These are phyloP conservation scores for Drosophila formosana DNA, from an alignment of 2,888 invertebrate genomes.

Conservation along the genomic window DNA sequence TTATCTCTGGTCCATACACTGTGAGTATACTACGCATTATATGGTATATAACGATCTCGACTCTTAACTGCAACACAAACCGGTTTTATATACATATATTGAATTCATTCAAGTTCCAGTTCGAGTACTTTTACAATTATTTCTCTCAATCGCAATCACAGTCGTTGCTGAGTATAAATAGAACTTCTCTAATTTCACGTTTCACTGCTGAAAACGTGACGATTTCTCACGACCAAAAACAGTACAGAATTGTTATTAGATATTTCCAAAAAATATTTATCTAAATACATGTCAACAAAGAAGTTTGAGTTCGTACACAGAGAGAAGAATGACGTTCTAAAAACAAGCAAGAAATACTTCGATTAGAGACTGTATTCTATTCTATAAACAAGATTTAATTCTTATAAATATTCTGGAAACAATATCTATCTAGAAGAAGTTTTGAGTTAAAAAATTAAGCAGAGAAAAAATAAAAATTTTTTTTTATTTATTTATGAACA, in stretches of 20 bases:
- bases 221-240: background rate
- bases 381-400: no score
- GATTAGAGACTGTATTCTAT: no score
- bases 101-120: slow-evolving; percentile 3
- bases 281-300: no score
- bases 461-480: no score
- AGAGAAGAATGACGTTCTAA: no score
- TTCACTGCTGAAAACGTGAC: slow-evolving; percentile 16
- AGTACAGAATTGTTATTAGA: background rate
- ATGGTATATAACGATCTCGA: background rate
- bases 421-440: no score
- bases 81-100: background rate
- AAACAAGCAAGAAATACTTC: no score
- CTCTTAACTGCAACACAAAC: slow-evolving; percentile 13
- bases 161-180: slow-evolving; percentile 2
- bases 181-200: background rate
- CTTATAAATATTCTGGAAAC: no score
- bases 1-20: slow-evolving; percentile 24
- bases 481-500: no score
- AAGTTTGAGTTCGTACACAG: no score
- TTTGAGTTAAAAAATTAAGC: no score
- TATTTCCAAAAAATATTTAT: background rate
- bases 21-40: background rate
- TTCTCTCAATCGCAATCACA: slow-evolving; percentile 16
- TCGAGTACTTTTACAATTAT: background rate